Evolutionary conservation across 1,140 invertebrate genomes (phyloP).

Genomic region (Heliothis subflexa): DNA sequence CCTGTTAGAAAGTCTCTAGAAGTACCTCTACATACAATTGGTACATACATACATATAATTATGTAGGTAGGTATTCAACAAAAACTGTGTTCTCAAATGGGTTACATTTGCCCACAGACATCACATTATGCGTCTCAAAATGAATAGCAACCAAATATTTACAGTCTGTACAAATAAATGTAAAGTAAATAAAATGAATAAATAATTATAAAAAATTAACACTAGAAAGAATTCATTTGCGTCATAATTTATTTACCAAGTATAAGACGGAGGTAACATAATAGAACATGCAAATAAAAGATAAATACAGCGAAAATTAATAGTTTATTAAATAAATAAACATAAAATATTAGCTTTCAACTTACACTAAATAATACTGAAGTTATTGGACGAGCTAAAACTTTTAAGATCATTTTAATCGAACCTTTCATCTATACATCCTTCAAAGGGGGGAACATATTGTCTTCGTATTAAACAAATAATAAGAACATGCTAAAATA

Average conservation of each 20-base stretch:
- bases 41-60: no score
- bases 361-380: slow-evolving; percentile 35
- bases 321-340: slow-evolving; percentile 55
- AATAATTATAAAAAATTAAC: neutral
- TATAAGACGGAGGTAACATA: slow-evolving; percentile 5
- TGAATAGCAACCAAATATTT: no score
- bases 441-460: neutral
- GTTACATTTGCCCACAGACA: no score
- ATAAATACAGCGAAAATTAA: slow-evolving; percentile 49
- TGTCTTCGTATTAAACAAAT: slow-evolving; percentile 6
- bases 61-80: no score
- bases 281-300: slow-evolving; percentile 43
- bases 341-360: slow-evolving; percentile 22
- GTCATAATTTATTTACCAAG: neutral
- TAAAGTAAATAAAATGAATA: neutral
- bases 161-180: no score
- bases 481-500: slow-evolving; percentile 19
- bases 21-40: no score
- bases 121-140: no score
- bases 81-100: no score
- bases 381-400: neutral
- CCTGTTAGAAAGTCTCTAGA: no score
- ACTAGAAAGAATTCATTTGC: no score
- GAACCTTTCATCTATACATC: neutral
- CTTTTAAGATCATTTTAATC: neutral